Conservation (phyloP, 2,113 vertebrate genomes). For the Onychostruthus taczanowskii region DNA sequence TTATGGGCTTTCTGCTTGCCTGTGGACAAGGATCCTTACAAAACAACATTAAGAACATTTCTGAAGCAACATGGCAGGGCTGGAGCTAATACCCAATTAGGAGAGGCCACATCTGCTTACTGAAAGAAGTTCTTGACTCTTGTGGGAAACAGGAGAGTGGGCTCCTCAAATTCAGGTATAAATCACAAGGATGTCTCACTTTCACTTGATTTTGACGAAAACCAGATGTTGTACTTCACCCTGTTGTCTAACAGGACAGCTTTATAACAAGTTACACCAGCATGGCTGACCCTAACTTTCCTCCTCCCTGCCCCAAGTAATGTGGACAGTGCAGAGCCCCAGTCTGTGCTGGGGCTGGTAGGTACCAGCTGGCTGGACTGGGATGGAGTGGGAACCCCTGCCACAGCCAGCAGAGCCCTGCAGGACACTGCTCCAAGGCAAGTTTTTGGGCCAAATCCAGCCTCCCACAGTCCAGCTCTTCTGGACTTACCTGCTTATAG, state of each 20-base stretch:
- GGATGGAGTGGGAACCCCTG: background rate
- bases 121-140: background rate
- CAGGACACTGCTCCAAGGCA: background rate
- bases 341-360: background rate
- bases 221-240: background rate
- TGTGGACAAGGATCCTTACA: background rate
- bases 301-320: background rate
- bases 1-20: background rate
- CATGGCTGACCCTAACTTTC: background rate
- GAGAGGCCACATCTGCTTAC: background rate
- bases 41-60: background rate
- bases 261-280: background rate
- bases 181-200: background rate
- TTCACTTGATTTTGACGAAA: background rate
- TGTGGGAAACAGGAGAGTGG: background rate
- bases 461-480: background rate
- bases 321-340: background rate
- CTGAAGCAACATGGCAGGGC: background rate
- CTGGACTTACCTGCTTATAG: background rate
- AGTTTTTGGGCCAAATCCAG: background rate
- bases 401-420: background rate
- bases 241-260: background rate
- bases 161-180: background rate
- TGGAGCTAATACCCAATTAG: background rate
- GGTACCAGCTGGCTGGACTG: background rate